Conservation (phyloP, 2,797 vertebrate species). For the Hippocampus kuda region DNA sequence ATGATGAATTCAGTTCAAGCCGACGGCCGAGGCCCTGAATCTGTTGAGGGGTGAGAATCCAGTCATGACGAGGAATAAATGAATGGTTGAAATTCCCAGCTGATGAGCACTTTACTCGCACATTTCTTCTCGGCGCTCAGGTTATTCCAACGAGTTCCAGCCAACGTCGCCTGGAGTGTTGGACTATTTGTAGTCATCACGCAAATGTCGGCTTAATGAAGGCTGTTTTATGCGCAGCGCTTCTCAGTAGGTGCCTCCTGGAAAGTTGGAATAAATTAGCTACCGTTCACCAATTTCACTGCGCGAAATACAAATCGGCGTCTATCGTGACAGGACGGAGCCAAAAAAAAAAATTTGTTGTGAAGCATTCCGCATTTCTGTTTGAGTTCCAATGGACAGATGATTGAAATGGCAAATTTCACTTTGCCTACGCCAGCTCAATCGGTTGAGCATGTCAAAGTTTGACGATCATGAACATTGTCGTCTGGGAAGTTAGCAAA, state of each 20-base stretch:
- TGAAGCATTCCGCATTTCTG: no score
- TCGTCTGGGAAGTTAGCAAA: no score
- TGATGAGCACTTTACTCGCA: background rate
- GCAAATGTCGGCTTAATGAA: background rate
- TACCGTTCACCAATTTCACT: no score
- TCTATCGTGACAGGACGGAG: no score
- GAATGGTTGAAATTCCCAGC: slow-evolving; percentile 2
- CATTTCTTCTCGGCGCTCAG: background rate
- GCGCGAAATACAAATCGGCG: no score
- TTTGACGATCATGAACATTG: no score
- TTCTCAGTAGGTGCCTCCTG: background rate
- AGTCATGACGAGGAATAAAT: slow-evolving; percentile 4
- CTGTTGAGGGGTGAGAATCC: background rate
- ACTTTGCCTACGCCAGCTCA: no score
- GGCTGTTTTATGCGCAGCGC: background rate
- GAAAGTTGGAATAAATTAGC: background rate
- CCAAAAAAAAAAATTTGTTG: no score
- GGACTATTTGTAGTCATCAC: background rate
- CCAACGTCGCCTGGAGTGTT: background rate
- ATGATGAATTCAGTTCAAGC: slow-evolving; percentile 34
- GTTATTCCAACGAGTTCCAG: background rate
- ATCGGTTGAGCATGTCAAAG: no score
- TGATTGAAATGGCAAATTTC: no score
- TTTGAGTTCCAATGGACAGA: no score
- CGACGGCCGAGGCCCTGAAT: slow-evolving; percentile 12